Evolutionary conservation across 2,888 invertebrate genomes (phyloP), one percentile per base, ranked within the genome.

Genomic region (Euzetes globulus): DNA sequence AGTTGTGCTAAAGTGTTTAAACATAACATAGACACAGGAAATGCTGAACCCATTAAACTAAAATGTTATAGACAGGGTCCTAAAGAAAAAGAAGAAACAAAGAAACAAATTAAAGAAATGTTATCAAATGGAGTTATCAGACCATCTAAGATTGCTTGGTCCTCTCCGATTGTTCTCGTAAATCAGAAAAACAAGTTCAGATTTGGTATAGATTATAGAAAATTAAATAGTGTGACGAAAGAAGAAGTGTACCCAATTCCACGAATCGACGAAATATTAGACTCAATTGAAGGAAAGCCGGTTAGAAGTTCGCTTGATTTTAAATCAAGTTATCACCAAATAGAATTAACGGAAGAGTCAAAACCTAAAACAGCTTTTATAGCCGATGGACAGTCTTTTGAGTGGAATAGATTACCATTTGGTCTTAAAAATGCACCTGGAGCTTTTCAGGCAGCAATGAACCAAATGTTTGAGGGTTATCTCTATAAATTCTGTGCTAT

Each of bases 311-410:
- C 41, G 13, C 1, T 41, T 7, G 41, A 41, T 11, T 41, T 41
- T 9, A 41, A 11, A 11, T 41, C 76, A 41, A 80, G 80, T 19
- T 81, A 78, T 71, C 78, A 77, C 71, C 79, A 80, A 63, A 72
- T 79, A 17, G 73, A 75, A 5, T 45, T 81, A 11, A 76, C 55
- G 4, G 76, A 77, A 29, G 72, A 77, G 25, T 78, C 78, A 22
- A 77, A 72, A 22, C 50, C 74, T 0, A 79, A 79, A 45, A 80
- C 80, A 9, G 79, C 79, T 2, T 79, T 80, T 71, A 75, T 75
- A 11, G 77, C 78, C 2, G 55, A 47, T 17, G 33, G 72, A 15
- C 78, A 78, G 2, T 63, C 78, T 15, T 79, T 55, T 65, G 72
- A 78, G 25, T 79, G 73, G 17, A 70, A 76, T 2, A 75, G 75